phyloP scores from a whole-genome alignment of 2,113 vertebrate species.

The Malurus cyaneus region DNA sequence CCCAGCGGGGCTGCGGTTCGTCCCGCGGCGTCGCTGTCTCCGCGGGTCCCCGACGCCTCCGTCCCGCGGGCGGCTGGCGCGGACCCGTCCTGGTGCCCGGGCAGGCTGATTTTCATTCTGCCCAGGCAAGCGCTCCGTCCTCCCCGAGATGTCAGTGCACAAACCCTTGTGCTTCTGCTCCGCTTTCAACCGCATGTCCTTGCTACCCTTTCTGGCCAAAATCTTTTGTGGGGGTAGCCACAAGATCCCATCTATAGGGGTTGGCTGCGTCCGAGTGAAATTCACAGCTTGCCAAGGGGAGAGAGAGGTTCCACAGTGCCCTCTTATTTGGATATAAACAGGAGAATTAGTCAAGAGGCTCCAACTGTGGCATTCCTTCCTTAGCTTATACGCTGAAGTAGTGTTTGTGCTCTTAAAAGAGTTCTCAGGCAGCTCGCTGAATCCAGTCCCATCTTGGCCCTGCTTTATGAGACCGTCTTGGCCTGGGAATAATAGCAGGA shows the following conservation, averaged over 20 bases:
- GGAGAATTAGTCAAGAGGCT: conserved; percentile 50
- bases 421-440: conserved; percentile 27
- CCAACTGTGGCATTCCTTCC: conserved; percentile 50
- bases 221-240: neutral
- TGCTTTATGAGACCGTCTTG: conserved; percentile 20
- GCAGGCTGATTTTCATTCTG: neutral
- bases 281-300: conserved; percentile 49
- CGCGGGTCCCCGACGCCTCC: neutral
- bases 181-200: neutral
- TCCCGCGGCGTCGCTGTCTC: accelerated
- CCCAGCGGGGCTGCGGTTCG: accelerated
- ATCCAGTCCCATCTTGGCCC: conserved; percentile 13
- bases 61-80: accelerated
- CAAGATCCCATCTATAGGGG: conserved; percentile 34
- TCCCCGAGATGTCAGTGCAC: neutral
- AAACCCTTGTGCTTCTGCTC: neutral
- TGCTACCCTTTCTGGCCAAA: neutral
- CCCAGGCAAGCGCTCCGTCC: neutral
- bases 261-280: neutral
- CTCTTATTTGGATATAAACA: conserved; percentile 45
- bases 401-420: conserved; percentile 41
- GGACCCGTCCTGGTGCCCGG: accelerated
- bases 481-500: neutral
- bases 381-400: conserved; percentile 18
- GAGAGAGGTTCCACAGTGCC: neutral